A percentile compares a stretch with the other conserved stretches of the same genome.
phyloP scores from a whole-genome alignment of 2,888 invertebrate genomes.

The Nineta flava region DNA sequence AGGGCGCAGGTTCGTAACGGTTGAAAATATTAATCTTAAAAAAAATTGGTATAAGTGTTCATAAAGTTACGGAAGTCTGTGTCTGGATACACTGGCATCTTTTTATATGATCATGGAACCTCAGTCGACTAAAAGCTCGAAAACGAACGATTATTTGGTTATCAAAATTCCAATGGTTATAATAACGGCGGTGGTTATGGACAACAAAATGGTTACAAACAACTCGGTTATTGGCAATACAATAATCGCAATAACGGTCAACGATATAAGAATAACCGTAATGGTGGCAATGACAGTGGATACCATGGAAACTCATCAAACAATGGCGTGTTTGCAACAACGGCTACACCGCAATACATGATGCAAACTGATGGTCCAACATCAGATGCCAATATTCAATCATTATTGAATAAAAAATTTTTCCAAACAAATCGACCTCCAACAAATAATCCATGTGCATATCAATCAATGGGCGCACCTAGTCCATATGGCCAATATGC shows the following conservation, averaged over 20 bases:
- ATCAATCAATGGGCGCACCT: constrained; percentile 43
- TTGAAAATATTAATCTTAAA: no score
- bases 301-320: constrained; percentile 12
- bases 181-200: constrained; percentile 17
- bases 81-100: no score
- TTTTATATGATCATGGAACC: no score
- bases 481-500: constrained; percentile 49
- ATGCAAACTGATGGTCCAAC: constrained; percentile 26
- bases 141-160: no score
- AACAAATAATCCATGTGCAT: constrained; percentile 39
- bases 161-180: constrained; percentile 25
- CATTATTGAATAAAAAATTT: constrained; percentile 51
- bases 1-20: no score
- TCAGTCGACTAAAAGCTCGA: no score
- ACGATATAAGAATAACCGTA: constrained; percentile 11
- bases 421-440: constrained; percentile 48
- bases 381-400: constrained; percentile 28
- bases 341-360: constrained; percentile 29
- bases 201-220: no score
- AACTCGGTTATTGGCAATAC: no score
- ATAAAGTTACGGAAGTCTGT: no score
- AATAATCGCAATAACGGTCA: constrained; percentile 14
- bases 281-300: constrained; percentile 15
- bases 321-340: constrained; percentile 20
- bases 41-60: no score